Percentiles rank a stretch among this genome's conserved stretches.
Conservation (phyloP, 2,113 vertebrate genomes). For the Cyanoderma ruficeps region DNA sequence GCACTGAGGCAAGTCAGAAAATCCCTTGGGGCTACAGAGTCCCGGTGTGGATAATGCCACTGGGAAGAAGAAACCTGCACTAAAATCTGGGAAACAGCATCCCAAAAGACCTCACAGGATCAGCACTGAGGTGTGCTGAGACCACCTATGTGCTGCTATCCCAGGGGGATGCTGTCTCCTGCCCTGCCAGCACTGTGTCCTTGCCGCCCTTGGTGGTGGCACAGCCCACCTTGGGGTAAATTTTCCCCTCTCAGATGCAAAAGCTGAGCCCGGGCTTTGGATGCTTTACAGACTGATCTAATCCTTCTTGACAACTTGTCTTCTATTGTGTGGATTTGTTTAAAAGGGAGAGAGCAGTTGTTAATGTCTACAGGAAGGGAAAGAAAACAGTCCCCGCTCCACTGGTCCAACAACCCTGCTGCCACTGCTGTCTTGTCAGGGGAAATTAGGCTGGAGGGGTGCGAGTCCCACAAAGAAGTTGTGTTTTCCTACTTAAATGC, state of each 20-base stretch:
- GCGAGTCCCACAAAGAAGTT: neutral
- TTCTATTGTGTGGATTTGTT: neutral
- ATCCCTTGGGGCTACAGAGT: neutral
- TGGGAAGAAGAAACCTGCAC: neutral
- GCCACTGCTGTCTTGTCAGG: neutral
- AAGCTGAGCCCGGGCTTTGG: neutral
- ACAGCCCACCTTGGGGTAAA: neutral
- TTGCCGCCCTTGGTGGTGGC: neutral
- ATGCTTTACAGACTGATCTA: neutral
- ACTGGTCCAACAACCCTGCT: neutral
- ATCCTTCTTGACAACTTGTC: slow-evolving; percentile 30
- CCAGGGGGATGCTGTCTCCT: neutral
- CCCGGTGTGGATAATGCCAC: neutral
- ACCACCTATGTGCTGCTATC: neutral
- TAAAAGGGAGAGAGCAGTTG: neutral
- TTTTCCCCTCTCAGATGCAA: neutral
- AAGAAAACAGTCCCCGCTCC: neutral
- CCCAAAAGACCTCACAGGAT: neutral
- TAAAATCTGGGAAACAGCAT: neutral
- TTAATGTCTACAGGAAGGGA: slow-evolving; percentile 29
- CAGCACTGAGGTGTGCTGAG: neutral
- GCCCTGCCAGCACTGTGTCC: neutral
- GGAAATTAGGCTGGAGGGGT: neutral
- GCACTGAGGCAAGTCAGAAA: neutral
- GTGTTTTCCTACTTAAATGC: neutral